Evolutionary conservation across 2,113 vertebrate genomes (phyloP), one percentile per base, ranked within the genome.

Genomic region (Solea senegalensis): DNA sequence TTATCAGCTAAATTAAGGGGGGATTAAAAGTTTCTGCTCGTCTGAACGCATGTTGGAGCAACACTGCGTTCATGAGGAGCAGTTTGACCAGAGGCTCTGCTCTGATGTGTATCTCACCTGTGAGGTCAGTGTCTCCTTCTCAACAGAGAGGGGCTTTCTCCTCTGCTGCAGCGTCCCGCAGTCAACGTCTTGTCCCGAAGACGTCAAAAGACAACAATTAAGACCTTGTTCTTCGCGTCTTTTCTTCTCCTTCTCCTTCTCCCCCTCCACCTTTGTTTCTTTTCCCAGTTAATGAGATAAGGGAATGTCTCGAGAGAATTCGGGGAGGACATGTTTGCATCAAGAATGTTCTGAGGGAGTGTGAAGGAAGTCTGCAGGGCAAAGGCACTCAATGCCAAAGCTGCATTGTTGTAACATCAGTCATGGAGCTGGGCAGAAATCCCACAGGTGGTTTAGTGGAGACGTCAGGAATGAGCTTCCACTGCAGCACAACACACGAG

Each of bases 341-440:
- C 49, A 87, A 81, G 84, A 92, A 90, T 78, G 2, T 76, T 86
- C 72, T 56, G 57, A 90, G 80, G 79, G 80, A 86, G 81, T 85
- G 44, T 70, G 71, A 80, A 66, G 68, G 65, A 72, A 75, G 71
- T 72, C 66, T 65, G 63, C 60, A 73, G 65, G 51, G 62, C 0
- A 46, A 57, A 21, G 21, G 64, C 1, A 5, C 65, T 85, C 81
- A 14, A 6, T 79, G 62, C 75, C 76, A 87, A 39, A 83, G 64
- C 74, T 73, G 58, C 78, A 56, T 87, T 80, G 76, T 86, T 81
- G 77, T 45, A 75, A 60, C 80, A 59, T 65, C 69, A 75, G 72
- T 74, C 79, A 67, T 68, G 61, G 57, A 63, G 69, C 34, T 34
- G 34, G 51, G 8, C 41, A 45, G 66, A 65, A 72, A 69, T 70